Evolutionary conservation across 1,140 invertebrate genomes (phyloP), one percentile per base, ranked within the genome.

Genomic region (Pantala flavescens): DNA sequence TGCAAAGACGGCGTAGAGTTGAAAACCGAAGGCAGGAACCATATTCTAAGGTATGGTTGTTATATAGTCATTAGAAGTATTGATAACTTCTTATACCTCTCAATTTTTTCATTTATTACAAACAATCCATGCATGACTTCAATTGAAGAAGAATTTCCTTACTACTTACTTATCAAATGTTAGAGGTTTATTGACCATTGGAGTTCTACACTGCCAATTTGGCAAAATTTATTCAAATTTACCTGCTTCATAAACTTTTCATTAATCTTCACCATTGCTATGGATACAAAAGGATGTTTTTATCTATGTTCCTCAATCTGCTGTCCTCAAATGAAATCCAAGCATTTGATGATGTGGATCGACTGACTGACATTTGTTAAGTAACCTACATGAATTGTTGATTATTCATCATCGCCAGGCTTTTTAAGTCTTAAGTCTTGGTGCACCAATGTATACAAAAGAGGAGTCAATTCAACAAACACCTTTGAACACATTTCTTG

Each of bases 21-120:
- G 84, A 85, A 77, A 83, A 81, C 74, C 82, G 84, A 77, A 80
- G 84, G 63, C 73, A 80, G 19, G 82, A 84, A 76, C 84, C 84
- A 0, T 85, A 84, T 73, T 76, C 55, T 63, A 85, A 84, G 82
- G 84, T 85, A 84, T 76, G 78, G 3, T 63, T 63, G 12, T 63
- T 63, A 3, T 63, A 63, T 63, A 36, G 28, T 36, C 28, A 5
- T 36, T 9, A 36, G 2, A 36, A 36, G 28, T 36, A 5, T 5
- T 36, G 2, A 9, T 36, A 36, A 2, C 28, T 36, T 36, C 28
- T 36, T 2, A 5, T 36, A 2, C 28, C 28, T 36, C 28, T 5
- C 9, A 36, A 36, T 36, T 36, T 36, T 36, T 36, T 36, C 28
- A 36, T 36, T 36, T 2, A 36, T 36, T 36, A 36, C 9, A 36